Evolutionary conservation across 2,113 vertebrate species (phyloP).

Genomic region (Cavia porcellus): DNA sequence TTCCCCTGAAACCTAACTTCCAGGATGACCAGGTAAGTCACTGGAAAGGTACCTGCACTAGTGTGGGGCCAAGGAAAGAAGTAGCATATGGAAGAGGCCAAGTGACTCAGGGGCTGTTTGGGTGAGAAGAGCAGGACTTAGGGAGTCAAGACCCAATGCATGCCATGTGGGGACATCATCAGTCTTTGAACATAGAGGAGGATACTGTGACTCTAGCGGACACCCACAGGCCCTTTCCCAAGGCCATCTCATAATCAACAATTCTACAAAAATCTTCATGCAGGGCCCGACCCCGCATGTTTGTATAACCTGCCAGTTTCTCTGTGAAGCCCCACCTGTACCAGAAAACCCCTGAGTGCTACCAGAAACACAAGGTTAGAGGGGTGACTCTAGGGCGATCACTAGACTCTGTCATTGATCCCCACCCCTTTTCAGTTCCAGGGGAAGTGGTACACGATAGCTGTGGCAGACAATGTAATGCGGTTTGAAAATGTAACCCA

Average conservation of each 20-base stretch:
- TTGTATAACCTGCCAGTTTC: not conserved
- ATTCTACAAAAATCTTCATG: not conserved
- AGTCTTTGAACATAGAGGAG: not conserved
- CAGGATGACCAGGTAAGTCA: constrained; percentile 54
- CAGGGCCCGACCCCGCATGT: not conserved
- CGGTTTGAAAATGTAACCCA: constrained; percentile 69
- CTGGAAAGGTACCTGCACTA: not conserved
- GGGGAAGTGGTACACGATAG: constrained; percentile 91
- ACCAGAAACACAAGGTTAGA: not conserved
- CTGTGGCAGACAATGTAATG: constrained; percentile 89
- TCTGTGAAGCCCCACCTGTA: not conserved
- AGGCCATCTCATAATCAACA: not conserved
- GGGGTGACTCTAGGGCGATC: not conserved
- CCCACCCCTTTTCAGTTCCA: constrained; percentile 85
- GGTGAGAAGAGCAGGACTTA: not conserved
- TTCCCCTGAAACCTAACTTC: constrained; percentile 73
- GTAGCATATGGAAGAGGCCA: not conserved
- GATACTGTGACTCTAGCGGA: not conserved
- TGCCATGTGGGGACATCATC: not conserved
- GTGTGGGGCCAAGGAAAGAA: not conserved
- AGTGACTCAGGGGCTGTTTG: not conserved
- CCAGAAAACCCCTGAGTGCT: not conserved
- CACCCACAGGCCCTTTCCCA: not conserved
- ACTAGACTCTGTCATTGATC: not conserved
- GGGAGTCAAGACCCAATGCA: not conserved